Evolutionary conservation across 2,113 vertebrate genomes (phyloP).

Genomic region (Felis catus): DNA sequence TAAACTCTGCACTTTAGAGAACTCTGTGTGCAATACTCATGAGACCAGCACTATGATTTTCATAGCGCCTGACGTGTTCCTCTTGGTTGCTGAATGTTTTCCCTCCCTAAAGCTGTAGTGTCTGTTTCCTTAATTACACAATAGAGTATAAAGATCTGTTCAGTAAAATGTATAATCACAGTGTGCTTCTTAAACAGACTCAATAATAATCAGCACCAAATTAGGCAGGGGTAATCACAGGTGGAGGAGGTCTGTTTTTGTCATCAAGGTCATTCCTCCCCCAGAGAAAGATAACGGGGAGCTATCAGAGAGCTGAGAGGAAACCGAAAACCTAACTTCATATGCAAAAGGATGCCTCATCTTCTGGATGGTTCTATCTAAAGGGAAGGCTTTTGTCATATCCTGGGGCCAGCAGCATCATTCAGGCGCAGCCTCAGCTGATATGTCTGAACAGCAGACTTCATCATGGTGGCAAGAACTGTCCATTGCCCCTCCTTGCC

Average conservation of each 20-base stretch:
- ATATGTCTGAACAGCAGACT: neutral
- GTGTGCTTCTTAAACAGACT: neutral
- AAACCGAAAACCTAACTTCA: neutral
- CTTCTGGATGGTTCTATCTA: neutral
- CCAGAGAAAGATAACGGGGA: neutral
- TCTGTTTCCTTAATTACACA: neutral
- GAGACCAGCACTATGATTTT: neutral
- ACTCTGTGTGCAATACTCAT: neutral
- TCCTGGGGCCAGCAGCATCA: neutral
- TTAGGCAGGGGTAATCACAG: constrained; percentile 27
- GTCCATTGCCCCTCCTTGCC: neutral
- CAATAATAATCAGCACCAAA: constrained; percentile 33
- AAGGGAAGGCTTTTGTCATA: neutral
- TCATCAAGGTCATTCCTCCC: neutral
- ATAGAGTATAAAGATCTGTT: constrained; percentile 1
- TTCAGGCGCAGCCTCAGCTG: rapidly evolving
- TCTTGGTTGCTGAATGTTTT: neutral
- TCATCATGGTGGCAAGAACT: rapidly evolving
- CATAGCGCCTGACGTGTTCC: neutral
- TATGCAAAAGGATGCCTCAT: neutral
- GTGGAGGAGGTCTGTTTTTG: neutral
- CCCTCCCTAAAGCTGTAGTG: neutral
- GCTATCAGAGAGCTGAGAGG: neutral
- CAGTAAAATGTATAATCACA: neutral
- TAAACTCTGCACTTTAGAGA: neutral